Percentiles rank a stretch among this genome's conserved stretches.
phyloP scores from a whole-genome alignment of 2,113 vertebrate genomes.

The Sander lucioperca region DNA sequence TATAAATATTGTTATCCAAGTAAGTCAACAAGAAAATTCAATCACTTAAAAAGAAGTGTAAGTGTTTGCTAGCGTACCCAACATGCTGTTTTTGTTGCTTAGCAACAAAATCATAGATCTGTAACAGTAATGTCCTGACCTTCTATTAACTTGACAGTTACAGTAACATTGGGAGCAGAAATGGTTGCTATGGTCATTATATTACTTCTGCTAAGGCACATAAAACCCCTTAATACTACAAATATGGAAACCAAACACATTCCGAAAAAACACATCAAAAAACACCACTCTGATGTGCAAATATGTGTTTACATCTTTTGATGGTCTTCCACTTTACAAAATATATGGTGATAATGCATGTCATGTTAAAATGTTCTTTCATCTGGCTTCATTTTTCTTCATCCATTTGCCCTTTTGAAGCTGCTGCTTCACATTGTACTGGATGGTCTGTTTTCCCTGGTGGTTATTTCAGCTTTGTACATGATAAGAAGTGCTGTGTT shows the following conservation, averaged over 20 bases:
- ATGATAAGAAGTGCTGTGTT: conserved; percentile 71
- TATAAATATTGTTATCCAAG: background rate
- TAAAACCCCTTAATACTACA: background rate
- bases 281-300: conserved; percentile 33
- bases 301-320: conserved; percentile 23
- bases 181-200: conserved; percentile 23
- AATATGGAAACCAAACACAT: conserved; percentile 3
- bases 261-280: conserved; percentile 18
- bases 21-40: conserved; percentile 3
- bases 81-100: conserved; percentile 35
- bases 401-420: conserved; percentile 70
- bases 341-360: conserved; percentile 12
- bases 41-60: background rate
- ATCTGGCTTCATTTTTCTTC: conserved; percentile 54
- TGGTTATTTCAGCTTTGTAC: conserved; percentile 64
- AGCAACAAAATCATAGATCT: conserved; percentile 44
- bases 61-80: background rate
- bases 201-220: background rate
- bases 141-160: conserved; percentile 23
- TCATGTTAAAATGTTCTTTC: conserved; percentile 25
- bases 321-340: conserved; percentile 24
- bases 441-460: conserved; percentile 66
- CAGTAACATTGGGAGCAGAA: conserved; percentile 1
- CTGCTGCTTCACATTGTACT: conserved; percentile 39
- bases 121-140: conserved; percentile 26